These are phyloP conservation scores for Campopleginae sp. DNA, from an alignment of 2,888 invertebrate genomes.

Conservation along the genomic window DNA sequence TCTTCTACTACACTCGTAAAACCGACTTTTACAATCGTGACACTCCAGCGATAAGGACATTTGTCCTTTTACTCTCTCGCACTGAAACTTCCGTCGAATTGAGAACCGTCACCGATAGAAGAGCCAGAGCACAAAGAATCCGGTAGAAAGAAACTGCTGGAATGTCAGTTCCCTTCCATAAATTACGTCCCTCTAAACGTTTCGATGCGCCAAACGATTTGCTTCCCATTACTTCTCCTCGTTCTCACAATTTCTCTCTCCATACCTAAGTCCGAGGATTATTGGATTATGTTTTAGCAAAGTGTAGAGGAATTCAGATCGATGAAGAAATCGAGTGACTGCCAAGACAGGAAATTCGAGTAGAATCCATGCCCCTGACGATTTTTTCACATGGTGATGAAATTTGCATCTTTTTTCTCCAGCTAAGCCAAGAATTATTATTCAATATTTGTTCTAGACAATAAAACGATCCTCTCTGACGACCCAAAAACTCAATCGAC, in stretches of 20 bases:
- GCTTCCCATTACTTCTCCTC: conserved; percentile 3
- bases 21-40: conserved; percentile 78
- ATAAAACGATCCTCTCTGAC: too few relatives aligned
- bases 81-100: not conserved
- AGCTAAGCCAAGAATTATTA: too few relatives aligned
- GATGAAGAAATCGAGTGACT: too few relatives aligned
- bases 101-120: not conserved
- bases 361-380: too few relatives aligned
- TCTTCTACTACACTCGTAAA: conserved; percentile 76
- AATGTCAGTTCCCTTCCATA: conserved; percentile 34
- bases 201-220: conserved; percentile 53
- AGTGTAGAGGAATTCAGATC: not conserved
- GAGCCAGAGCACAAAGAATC: conserved; percentile 33
- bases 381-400: too few relatives aligned
- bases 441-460: too few relatives aligned
- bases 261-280: not conserved
- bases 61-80: conserved; percentile 55
- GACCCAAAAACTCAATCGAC: too few relatives aligned
- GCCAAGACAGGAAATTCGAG: too few relatives aligned
- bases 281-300: not conserved
- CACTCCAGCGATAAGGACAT: conserved; percentile 73
- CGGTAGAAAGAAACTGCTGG: conserved; percentile 28
- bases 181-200: conserved; percentile 44
- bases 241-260: not conserved
- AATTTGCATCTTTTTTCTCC: too few relatives aligned